A percentile compares a stretch with the other conserved stretches of the same genome.
phyloP scores from a whole-genome alignment of 2,113 vertebrate species.

The Corythornis madagascariensis region DNA sequence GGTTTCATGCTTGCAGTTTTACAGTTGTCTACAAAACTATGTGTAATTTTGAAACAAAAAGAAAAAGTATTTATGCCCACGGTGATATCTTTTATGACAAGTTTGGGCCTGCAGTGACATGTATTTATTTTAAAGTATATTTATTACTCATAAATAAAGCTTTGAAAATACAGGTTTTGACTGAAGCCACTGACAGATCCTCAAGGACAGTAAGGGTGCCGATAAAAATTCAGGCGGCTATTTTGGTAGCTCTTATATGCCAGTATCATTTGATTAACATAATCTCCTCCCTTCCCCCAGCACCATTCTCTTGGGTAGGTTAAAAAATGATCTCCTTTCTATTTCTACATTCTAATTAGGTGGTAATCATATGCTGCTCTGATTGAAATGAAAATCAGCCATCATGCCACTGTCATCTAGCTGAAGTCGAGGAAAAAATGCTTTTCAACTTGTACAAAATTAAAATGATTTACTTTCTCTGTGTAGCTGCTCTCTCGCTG shows the following conservation, averaged over 20 bases:
- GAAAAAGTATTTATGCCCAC: background rate
- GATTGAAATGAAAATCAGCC: constrained; percentile 70
- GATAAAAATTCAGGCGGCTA: constrained; percentile 34
- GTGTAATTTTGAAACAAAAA: background rate
- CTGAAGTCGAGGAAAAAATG: constrained; percentile 42
- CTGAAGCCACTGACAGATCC: constrained; percentile 20
- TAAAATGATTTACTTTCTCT: constrained; percentile 66
- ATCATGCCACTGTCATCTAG: constrained; percentile 56
- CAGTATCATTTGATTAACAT: constrained; percentile 48
- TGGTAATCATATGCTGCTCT: constrained; percentile 56
- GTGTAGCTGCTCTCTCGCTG: constrained; percentile 53
- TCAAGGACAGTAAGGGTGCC: constrained; percentile 34
- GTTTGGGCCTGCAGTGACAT: background rate
- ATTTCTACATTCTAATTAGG: constrained; percentile 64
- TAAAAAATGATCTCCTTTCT: constrained; percentile 55
- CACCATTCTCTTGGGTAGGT: constrained; percentile 32
- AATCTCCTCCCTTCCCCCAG: constrained; percentile 45
- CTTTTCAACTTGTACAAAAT: constrained; percentile 70
- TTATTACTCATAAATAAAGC: constrained; percentile 55
- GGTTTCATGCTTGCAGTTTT: background rate
- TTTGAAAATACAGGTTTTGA: constrained; percentile 14
- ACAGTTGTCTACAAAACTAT: background rate
- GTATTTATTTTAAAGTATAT: constrained; percentile 39
- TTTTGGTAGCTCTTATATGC: constrained; percentile 49
- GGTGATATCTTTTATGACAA: background rate